Conservation (phyloP, 1,140 invertebrate genomes). For the Penaeus vannamei region DNA sequence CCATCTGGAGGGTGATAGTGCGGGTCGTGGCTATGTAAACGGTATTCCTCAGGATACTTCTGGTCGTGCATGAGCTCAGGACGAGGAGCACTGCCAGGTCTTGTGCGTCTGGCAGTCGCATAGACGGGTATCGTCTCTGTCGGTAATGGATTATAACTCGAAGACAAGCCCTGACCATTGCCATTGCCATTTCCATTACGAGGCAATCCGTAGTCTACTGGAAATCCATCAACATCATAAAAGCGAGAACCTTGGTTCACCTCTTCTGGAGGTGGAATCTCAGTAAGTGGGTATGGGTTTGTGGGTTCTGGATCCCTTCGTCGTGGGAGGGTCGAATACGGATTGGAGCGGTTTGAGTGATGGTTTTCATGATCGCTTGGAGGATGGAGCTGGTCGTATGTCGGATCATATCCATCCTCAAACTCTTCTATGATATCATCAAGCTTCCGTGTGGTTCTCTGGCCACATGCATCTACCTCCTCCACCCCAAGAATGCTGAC, state of each 20-base stretch:
- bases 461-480: conserved; percentile 64
- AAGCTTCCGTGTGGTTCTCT: conserved; percentile 57
- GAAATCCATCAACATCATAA: conserved; percentile 52
- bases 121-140: conserved; percentile 48
- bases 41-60: conserved; percentile 58
- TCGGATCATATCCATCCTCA: conserved; percentile 62
- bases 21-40: conserved; percentile 20
- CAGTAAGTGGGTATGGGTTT: conserved; percentile 64
- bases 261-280: conserved; percentile 59
- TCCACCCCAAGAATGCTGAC: conserved; percentile 66
- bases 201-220: conserved; percentile 52
- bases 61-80: conserved; percentile 59
- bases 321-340: conserved; percentile 46
- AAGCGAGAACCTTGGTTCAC: conserved; percentile 51
- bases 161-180: conserved; percentile 26
- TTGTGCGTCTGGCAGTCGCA: conserved; percentile 51
- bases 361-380: conserved; percentile 46
- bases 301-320: conserved; percentile 46
- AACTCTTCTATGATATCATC: conserved; percentile 67
- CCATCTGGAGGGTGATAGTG: conserved; percentile 59
- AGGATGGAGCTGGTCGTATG: conserved; percentile 55
- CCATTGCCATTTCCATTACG: conserved; percentile 41
- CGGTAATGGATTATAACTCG: conserved; percentile 57
- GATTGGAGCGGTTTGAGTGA: conserved; percentile 37
- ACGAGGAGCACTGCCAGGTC: conserved; percentile 22